These are phyloP conservation scores for Ammodytes marinus DNA, from an alignment of 2,113 vertebrate genomes.

Conservation along the genomic window DNA sequence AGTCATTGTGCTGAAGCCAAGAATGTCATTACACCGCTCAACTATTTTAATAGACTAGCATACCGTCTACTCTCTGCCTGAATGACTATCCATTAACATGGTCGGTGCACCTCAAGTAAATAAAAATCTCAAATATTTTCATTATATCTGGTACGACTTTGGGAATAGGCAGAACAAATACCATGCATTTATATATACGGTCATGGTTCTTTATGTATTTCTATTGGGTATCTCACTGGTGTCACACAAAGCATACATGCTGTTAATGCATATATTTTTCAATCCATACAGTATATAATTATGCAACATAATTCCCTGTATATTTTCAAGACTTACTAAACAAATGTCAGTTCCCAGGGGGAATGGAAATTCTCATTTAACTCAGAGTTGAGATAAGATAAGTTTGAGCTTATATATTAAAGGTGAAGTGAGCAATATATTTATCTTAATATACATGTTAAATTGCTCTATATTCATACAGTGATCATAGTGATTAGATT, in stretches of 20 bases:
- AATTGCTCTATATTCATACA: too few species aligned
- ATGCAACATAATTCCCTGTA: background rate
- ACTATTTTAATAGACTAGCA: conserved; percentile 50
- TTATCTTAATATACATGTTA: too few species aligned
- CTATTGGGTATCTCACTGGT: background rate
- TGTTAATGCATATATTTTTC: background rate
- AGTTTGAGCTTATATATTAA: too few species aligned
- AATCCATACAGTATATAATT: too few species aligned
- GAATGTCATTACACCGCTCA: conserved; percentile 39
- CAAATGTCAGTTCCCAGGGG: too few species aligned
- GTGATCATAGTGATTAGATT: too few species aligned
- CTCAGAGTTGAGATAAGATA: too few species aligned
- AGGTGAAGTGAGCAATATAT: too few species aligned
- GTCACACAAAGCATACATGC: background rate
- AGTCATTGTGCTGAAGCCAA: conserved; percentile 44
- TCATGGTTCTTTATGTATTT: background rate
- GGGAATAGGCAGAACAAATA: background rate
- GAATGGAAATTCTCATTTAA: too few species aligned
- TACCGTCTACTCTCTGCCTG: background rate
- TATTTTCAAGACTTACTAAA: too few species aligned
- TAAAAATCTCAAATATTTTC: background rate
- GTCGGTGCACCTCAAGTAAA: background rate
- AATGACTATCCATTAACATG: conserved; percentile 15
- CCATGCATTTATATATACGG: background rate
- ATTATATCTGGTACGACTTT: background rate